Base-by-base conservation (phyloP, 2,797 vertebrate species). In the Geotrypetes seraphini region DNA sequence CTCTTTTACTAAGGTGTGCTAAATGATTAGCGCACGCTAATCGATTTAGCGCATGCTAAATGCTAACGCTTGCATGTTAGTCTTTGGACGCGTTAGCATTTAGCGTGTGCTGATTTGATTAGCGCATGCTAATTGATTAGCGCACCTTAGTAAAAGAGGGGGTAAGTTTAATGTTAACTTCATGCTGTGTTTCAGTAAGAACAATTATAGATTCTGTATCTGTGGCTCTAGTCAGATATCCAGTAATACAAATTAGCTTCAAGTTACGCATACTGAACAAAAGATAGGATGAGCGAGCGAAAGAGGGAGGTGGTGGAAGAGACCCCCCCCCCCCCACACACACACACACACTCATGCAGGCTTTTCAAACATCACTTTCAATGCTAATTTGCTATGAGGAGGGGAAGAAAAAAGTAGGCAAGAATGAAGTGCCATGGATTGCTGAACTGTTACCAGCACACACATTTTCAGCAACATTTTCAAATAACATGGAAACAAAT, bases 201-300 rank as follows among this genome's bases (percentile, higher is more conserved):
- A 95, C 89, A 86, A 88, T 47, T 92, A 94, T 91, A 96, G 91
- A 92, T 88, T 85, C 84, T 83, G 88, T 79, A 86, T 95, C 86
- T 94, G 92, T 91, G 91, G 92, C 92, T 96, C 86, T 90, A 92
- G 92, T 96, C 89, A 93, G 90, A 96, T 94, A 92, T 96, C 94
- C 94, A 99, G 94, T 95, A 94, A 92, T 96, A 97, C 92, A 97
- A 97, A 97, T 94, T 92, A 96, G 89, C 87, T 95, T 95, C 88
- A 92, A 93, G 88, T 91, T 95, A 96, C 89, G 96, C 86, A 87
- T 83, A 89, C 90, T 88, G 85, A 91, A 88, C 88, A 84, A 86
- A 90, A 91, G 81, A 69, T 57, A 75, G 79, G 76, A 73, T 80
- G 75, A 85, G 78, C 81, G 77, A 81, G 80, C 72, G 75, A 78